phyloP scores from a whole-genome alignment of 2,113 vertebrate species.

The Columbina picui region DNA sequence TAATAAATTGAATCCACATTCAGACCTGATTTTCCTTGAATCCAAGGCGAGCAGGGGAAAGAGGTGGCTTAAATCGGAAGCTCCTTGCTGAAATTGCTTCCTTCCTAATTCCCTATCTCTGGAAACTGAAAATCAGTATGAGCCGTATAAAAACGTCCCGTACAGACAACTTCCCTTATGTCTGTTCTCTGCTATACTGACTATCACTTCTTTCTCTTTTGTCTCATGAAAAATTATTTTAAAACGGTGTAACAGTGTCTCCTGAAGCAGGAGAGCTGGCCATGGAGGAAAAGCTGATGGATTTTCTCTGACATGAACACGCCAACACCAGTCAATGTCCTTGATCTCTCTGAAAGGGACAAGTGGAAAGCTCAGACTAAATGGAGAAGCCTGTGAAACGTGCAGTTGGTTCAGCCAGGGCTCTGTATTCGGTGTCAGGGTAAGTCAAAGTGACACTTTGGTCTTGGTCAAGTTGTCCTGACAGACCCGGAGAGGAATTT shows the following conservation, averaged over 20 bases:
- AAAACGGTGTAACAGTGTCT: neutral
- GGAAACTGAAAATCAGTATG: neutral
- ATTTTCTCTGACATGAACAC: neutral
- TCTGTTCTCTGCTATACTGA: neutral
- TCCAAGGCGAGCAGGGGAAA: neutral
- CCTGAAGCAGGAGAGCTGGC: neutral
- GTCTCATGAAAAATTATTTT: neutral
- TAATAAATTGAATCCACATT: neutral
- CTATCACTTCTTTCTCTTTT: neutral
- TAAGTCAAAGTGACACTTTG: neutral
- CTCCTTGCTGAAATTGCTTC: neutral
- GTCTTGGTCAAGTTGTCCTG: neutral
- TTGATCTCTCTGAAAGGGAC: neutral
- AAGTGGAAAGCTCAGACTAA: neutral
- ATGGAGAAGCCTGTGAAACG: neutral
- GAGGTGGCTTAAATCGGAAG: neutral
- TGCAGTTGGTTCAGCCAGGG: neutral
- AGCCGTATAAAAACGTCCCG: neutral
- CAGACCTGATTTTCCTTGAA: neutral
- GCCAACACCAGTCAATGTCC: neutral
- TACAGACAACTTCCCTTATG: neutral
- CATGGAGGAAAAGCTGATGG: neutral
- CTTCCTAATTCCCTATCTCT: neutral
- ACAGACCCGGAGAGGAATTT: neutral
- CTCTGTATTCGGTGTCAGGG: neutral